Evolutionary conservation across 2,888 invertebrate genomes (phyloP).

Genomic region (Periphyllus acericola): DNA sequence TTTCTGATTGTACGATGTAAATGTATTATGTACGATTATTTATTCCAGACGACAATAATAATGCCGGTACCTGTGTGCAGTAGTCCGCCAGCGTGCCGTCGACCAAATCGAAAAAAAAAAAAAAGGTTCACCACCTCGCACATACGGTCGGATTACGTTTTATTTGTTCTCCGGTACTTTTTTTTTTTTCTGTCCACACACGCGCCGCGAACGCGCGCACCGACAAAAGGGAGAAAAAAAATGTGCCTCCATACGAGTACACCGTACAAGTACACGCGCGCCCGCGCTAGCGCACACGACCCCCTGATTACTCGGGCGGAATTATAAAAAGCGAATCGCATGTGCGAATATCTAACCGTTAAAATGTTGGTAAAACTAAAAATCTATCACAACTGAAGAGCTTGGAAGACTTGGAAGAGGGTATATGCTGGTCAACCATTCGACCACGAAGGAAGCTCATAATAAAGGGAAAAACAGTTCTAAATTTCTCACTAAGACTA

Average conservation of each 20-base stretch:
- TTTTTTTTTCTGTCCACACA: not conserved
- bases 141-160: slow-evolving; percentile 51
- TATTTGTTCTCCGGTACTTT: slow-evolving; percentile 19
- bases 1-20: slow-evolving; percentile 30
- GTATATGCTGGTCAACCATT: too few relatives aligned
- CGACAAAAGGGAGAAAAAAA: slow-evolving; percentile 1
- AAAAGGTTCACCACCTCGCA: slow-evolving; percentile 48
- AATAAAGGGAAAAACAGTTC: too few relatives aligned
- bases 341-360: not conserved
- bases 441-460: too few relatives aligned
- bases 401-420: too few relatives aligned
- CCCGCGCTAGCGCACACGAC: too few relatives aligned
- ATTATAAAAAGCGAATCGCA: not conserved
- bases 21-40: slow-evolving; percentile 31
- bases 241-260: not conserved
- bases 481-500: too few relatives aligned
- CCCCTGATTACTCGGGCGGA: slow-evolving; percentile 25
- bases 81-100: slow-evolving; percentile 48
- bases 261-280: too few relatives aligned
- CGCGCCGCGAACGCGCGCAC: slow-evolving; percentile 1
- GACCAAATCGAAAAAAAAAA: slow-evolving; percentile 26
- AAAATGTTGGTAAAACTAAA: too few relatives aligned
- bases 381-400: too few relatives aligned
- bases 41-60: slow-evolving; percentile 55
- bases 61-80: slow-evolving; percentile 48